Evolutionary conservation across 2,888 invertebrate species (phyloP).

Genomic region (Ptilodon capucinus): DNA sequence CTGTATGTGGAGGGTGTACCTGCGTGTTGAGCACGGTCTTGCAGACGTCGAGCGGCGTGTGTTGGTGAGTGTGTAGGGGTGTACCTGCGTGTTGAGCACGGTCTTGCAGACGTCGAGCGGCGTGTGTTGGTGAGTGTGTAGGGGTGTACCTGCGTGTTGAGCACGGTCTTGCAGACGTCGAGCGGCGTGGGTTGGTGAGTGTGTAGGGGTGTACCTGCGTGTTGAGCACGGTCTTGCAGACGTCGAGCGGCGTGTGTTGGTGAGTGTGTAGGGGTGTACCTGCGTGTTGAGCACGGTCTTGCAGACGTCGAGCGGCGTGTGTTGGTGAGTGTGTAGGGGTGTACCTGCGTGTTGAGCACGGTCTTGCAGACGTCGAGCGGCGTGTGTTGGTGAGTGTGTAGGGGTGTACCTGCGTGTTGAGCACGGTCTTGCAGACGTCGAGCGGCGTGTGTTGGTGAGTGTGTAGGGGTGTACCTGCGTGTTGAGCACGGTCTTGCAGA

Average conservation of each 20-base stretch:
- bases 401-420: slow-evolving; percentile 90
- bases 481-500: too few species aligned
- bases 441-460: slow-evolving; percentile 97
- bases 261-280: slow-evolving; percentile 86
- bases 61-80: slow-evolving; percentile 95
- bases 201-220: slow-evolving; percentile 94
- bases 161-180: slow-evolving; percentile 97
- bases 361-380: too few species aligned
- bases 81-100: slow-evolving; percentile 91
- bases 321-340: slow-evolving; percentile 95
- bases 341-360: slow-evolving; percentile 91
- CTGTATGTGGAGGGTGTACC: slow-evolving; percentile 86
- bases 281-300: slow-evolving; percentile 97
- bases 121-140: slow-evolving; percentile 82
- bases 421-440: slow-evolving; percentile 97
- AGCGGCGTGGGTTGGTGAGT: slow-evolving; percentile 96
- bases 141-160: slow-evolving; percentile 90
- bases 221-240: too few species aligned
- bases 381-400: slow-evolving; percentile 82
- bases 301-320: slow-evolving; percentile 99
- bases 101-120: too few species aligned
- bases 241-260: too few species aligned
- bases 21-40: slow-evolving; percentile 97
- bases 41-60: slow-evolving; percentile 99
- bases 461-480: slow-evolving; percentile 94